These are phyloP conservation scores for Lates calcarifer DNA, from an alignment of 2,113 vertebrate genomes.

Conservation along the genomic window DNA sequence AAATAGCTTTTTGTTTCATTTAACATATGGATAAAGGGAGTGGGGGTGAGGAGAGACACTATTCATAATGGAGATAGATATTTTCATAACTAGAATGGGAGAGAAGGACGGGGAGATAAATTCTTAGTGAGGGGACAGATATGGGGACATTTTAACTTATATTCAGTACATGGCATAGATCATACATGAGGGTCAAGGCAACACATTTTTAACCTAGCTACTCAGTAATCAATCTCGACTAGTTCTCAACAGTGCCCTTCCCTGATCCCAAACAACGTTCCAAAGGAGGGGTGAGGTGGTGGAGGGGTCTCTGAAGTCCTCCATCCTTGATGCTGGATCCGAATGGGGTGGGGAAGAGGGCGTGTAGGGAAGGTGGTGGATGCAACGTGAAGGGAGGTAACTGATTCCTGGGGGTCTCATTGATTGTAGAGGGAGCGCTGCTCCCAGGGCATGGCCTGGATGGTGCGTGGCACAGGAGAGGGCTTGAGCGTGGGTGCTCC, in stretches of 20 bases:
- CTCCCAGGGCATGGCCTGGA: slow-evolving; percentile 83
- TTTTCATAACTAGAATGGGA: slow-evolving; percentile 64
- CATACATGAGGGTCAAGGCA: slow-evolving; percentile 81
- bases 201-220: slow-evolving; percentile 81
- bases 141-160: slow-evolving; percentile 75
- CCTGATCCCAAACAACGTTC: slow-evolving; percentile 57
- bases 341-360: slow-evolving; percentile 1
- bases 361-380: slow-evolving; percentile 20
- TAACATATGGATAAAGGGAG: slow-evolving; percentile 45
- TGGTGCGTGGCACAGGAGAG: slow-evolving; percentile 79
- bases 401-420: slow-evolving; percentile 60
- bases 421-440: slow-evolving; percentile 84
- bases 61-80: slow-evolving; percentile 77
- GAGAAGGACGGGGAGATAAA: slow-evolving; percentile 37
- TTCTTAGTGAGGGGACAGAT: slow-evolving; percentile 57
- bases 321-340: slow-evolving; percentile 57
- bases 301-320: slow-evolving; percentile 52
- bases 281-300: slow-evolving; percentile 33
- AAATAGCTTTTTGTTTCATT: slow-evolving; percentile 64
- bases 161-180: slow-evolving; percentile 80
- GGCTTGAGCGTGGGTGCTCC: slow-evolving; percentile 80
- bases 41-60: slow-evolving; percentile 33
- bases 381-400: not conserved
- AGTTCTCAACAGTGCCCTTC: slow-evolving; percentile 67
- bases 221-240: slow-evolving; percentile 76